phyloP scores from a whole-genome alignment of 2,888 invertebrate genomes.

The Adelognathus sp. region DNA sequence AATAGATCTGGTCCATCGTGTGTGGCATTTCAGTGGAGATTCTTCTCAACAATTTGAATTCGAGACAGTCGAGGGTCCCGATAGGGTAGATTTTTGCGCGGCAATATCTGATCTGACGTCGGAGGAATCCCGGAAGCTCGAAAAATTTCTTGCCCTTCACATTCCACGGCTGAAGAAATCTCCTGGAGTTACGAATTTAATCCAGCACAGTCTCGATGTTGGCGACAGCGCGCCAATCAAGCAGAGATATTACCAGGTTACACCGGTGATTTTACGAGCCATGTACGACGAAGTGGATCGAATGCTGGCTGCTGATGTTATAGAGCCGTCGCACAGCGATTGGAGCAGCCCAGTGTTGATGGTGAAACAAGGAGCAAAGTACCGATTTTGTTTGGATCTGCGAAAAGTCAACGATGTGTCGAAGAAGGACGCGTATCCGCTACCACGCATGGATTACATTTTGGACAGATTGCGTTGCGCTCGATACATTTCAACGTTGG shows the following conservation, averaged over 20 bases:
- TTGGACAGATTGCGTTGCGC: no score
- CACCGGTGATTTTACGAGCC: constrained; percentile 23
- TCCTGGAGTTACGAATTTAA: not conserved
- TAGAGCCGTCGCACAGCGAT: constrained; percentile 52
- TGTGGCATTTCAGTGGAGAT: not conserved
- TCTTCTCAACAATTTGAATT: not conserved
- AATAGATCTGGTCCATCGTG: not conserved
- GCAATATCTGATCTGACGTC: not conserved
- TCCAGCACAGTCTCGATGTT: constrained; percentile 31
- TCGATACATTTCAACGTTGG: no score
- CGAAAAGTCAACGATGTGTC: no score
- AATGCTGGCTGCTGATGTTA: constrained; percentile 65
- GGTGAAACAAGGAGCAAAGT: no score
- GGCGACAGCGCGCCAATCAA: constrained; percentile 34
- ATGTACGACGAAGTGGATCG: constrained; percentile 66
- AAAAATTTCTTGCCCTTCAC: not conserved
- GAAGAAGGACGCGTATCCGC: no score
- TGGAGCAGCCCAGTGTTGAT: not conserved
- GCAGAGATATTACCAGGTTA: constrained; percentile 41
- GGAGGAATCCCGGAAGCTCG: not conserved
- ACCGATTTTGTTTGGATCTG: no score
- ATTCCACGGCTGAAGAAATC: not conserved
- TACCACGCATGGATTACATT: no score
- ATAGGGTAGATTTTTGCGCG: not conserved
- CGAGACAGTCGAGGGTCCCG: not conserved